Conservation (phyloP, 2,888 invertebrate species). For the Digitonthophagus gazella region DNA sequence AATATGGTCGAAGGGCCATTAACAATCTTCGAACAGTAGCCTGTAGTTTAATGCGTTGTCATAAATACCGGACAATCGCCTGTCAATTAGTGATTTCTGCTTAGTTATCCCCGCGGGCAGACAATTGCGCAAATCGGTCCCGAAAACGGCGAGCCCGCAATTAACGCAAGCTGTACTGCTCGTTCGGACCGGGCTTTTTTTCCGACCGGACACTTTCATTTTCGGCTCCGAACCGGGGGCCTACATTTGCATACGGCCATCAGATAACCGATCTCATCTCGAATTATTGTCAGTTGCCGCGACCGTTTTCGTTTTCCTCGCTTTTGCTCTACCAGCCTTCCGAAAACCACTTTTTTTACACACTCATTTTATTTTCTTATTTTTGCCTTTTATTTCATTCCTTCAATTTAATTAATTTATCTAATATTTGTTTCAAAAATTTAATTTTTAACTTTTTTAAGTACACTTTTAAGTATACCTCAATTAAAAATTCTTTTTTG, state of each 20-base stretch:
- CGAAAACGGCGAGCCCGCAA: slow-evolving; percentile 5
- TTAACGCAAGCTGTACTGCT: slow-evolving; percentile 7
- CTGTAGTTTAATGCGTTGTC: slow-evolving; percentile 9
- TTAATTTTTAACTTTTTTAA: too few species aligned
- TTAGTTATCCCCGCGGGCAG: neutral
- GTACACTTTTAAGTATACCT: too few species aligned
- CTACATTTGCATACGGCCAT: slow-evolving; percentile 15
- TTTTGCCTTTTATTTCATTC: too few species aligned
- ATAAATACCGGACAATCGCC: slow-evolving; percentile 15
- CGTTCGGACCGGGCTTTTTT: neutral
- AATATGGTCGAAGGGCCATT: slow-evolving; percentile 1
- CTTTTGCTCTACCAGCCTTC: too few species aligned
- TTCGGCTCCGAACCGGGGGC: neutral
- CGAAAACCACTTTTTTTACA: too few species aligned
- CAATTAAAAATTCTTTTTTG: too few species aligned
- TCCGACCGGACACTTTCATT: slow-evolving; percentile 13
- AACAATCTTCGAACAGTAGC: slow-evolving; percentile 16
- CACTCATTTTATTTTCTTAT: too few species aligned
- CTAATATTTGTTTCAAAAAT: too few species aligned
- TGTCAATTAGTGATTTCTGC: slow-evolving; percentile 14
- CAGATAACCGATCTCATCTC: slow-evolving; percentile 15
- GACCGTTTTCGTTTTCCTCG: neutral
- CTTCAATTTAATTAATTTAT: too few species aligned
- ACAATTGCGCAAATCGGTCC: slow-evolving; percentile 15
- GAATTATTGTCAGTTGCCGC: slow-evolving; percentile 13